Conservation (phyloP, 2,888 invertebrate genomes). For the Mellilla xanthometata region DNA sequence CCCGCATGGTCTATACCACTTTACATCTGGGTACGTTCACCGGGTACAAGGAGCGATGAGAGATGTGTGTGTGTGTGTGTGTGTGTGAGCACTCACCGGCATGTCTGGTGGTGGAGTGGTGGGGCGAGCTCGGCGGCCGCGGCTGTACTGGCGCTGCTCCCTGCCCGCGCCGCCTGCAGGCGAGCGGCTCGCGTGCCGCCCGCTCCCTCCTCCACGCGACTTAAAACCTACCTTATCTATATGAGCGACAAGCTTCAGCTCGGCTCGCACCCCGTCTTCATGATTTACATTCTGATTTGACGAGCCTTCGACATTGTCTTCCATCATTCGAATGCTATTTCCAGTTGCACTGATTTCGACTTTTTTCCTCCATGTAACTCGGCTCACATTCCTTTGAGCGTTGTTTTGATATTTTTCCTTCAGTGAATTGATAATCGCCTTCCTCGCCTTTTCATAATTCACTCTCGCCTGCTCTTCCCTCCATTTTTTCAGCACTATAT, state of each 20-base stretch:
- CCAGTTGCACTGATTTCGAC: conserved; percentile 50
- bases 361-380: conserved; percentile 46
- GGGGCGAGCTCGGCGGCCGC: conserved; percentile 61
- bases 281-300: conserved; percentile 71
- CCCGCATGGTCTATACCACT: too few species aligned
- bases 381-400: conserved; percentile 42
- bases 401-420: conserved; percentile 62
- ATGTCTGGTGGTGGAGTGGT: too few species aligned
- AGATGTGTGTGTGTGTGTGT: too few species aligned
- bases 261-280: conserved; percentile 34
- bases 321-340: conserved; percentile 57
- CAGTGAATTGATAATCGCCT: conserved; percentile 69
- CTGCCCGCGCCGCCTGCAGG: conserved; percentile 74
- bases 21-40: too few species aligned
- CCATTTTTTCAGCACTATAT: conserved; percentile 66
- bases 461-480: conserved; percentile 60
- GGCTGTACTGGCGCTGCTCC: conserved; percentile 75
- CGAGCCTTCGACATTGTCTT: conserved; percentile 72
- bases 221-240: conserved; percentile 49
- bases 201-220: conserved; percentile 47
- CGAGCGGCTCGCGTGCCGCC: conserved; percentile 72
- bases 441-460: conserved; percentile 63
- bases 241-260: conserved; percentile 39
- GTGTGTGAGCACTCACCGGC: too few species aligned
- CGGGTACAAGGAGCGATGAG: too few species aligned